phyloP scores from a whole-genome alignment of 2,113 vertebrate genomes.

The Menura novaehollandiae region DNA sequence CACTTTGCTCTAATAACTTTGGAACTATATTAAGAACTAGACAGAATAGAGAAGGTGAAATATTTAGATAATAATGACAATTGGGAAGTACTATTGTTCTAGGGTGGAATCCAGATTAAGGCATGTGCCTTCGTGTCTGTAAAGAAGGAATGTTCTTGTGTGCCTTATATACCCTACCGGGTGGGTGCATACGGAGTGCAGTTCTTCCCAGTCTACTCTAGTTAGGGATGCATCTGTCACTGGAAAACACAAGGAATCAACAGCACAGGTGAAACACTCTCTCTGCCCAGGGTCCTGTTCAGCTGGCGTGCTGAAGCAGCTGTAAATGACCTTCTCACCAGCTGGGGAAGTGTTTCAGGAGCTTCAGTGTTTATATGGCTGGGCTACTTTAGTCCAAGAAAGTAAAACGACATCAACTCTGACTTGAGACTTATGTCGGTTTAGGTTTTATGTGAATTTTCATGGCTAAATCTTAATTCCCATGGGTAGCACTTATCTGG shows the following conservation, averaged over 20 bases:
- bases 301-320: background rate
- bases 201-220: background rate
- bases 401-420: background rate
- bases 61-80: background rate
- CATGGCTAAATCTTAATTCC: background rate
- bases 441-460: background rate
- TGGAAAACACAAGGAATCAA: background rate
- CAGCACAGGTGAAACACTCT: background rate
- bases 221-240: background rate
- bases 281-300: background rate
- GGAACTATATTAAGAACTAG: background rate
- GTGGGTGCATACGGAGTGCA: fast-evolving
- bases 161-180: background rate
- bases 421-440: background rate
- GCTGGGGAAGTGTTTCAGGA: background rate
- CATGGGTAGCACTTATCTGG: background rate
- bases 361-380: background rate
- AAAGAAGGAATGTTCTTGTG: background rate
- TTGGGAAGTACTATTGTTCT: background rate
- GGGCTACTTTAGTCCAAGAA: background rate
- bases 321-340: background rate
- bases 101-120: background rate
- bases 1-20: background rate
- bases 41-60: background rate
- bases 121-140: background rate